Evolutionary conservation across 2,113 vertebrate genomes (phyloP).

Genomic region (Columbina picui): DNA sequence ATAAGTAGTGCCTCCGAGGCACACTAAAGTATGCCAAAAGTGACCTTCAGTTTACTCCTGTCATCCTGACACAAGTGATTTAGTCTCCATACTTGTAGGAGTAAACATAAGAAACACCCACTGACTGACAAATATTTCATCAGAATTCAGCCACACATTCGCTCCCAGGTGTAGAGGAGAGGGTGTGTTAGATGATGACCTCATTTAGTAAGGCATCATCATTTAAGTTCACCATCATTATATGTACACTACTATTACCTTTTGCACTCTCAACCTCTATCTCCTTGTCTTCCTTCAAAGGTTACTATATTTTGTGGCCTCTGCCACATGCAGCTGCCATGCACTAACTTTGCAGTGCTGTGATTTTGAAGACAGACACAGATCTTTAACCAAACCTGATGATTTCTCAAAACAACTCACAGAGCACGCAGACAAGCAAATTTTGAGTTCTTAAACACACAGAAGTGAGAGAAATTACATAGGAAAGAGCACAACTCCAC

Average conservation of each 20-base stretch:
- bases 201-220: neutral
- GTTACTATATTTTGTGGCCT: neutral
- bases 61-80: conserved; percentile 72
- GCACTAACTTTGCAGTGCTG: neutral
- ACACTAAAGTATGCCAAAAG: conserved; percentile 67
- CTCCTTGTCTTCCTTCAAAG: neutral
- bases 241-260: neutral
- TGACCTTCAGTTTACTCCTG: conserved; percentile 76
- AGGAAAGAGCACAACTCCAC: neutral
- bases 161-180: neutral
- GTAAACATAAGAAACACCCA: conserved; percentile 59
- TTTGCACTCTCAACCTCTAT: neutral
- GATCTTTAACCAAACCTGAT: neutral
- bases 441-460: neutral
- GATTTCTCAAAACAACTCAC: neutral
- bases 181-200: neutral
- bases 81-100: conserved; percentile 66
- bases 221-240: neutral
- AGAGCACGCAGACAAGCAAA: neutral
- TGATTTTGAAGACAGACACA: neutral
- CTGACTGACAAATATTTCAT: conserved; percentile 56
- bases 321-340: neutral
- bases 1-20: conserved; percentile 71
- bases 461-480: neutral
- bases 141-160: neutral